phyloP scores from a whole-genome alignment of 2,797 vertebrate genomes.

The Argyrosomus regius region DNA sequence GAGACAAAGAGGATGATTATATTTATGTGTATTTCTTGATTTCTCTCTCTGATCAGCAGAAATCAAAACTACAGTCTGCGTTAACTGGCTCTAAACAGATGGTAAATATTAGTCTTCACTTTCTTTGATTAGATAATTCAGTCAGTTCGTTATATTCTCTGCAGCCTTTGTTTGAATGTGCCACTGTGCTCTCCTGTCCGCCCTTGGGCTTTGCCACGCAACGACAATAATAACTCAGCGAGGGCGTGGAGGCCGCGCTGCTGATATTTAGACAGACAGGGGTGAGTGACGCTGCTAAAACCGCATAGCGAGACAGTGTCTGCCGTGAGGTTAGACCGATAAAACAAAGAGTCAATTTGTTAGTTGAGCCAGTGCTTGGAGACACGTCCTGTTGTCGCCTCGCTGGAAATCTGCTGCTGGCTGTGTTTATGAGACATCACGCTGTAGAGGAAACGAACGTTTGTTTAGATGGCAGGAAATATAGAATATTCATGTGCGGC shows the following conservation, averaged over 20 bases:
- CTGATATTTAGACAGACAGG: constrained; percentile 70
- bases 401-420: constrained; percentile 42
- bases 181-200: constrained; percentile 13
- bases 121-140: neutral
- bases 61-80: neutral
- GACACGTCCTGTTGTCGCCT: constrained; percentile 47
- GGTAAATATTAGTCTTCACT: neutral
- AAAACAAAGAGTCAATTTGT: constrained; percentile 76
- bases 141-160: neutral
- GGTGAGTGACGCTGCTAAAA: constrained; percentile 60
- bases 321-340: constrained; percentile 67
- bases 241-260: constrained; percentile 53
- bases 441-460: neutral
- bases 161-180: constrained; percentile 51
- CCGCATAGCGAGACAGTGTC: constrained; percentile 68
- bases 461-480: constrained; percentile 47
- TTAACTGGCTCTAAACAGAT: neutral
- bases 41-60: too few relatives aligned
- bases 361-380: constrained; percentile 47
- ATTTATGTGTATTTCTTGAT: too few relatives aligned
- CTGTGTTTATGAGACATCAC: constrained; percentile 48
- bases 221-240: constrained; percentile 56
- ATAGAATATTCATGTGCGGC: constrained; percentile 43
- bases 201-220: constrained; percentile 34
- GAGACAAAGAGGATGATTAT: neutral